Percentiles rank a stretch among this genome's conserved stretches.
Evolutionary conservation across 2,888 invertebrate species (phyloP).

Genomic region (Augochlorella aurata): DNA sequence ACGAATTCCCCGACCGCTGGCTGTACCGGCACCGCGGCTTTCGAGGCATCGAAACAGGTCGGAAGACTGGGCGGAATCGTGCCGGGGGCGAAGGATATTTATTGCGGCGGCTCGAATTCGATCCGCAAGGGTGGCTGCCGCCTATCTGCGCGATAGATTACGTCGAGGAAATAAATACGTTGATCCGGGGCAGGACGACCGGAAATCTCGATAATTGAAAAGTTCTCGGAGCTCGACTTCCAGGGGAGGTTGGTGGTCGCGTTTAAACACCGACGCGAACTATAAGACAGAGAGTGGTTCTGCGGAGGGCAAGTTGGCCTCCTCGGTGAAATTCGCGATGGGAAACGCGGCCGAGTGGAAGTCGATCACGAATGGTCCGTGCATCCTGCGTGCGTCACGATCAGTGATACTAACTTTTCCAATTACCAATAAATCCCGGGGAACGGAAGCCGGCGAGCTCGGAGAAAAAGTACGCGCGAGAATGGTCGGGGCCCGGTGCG

Average conservation of each 20-base stretch:
- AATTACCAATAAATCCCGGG: conserved; percentile 39
- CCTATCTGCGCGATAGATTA: not conserved
- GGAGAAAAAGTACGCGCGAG: conserved; percentile 25
- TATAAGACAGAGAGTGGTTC: not conserved
- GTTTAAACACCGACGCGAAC: conserved; percentile 24
- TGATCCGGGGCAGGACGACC: not conserved
- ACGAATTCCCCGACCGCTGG: not conserved
- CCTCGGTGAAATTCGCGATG: not conserved
- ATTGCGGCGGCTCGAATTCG: not conserved
- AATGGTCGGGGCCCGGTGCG: not conserved
- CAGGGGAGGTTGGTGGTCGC: not conserved
- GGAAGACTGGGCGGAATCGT: not conserved
- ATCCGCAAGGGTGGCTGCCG: not conserved
- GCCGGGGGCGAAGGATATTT: not conserved
- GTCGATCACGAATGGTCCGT: conserved; percentile 4
- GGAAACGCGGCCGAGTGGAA: not conserved
- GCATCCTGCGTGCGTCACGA: conserved; percentile 34
- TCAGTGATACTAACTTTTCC: conserved; percentile 43
- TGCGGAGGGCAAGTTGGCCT: not conserved
- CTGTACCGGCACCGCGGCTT: not conserved
- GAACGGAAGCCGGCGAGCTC: conserved; percentile 31
- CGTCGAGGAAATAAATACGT: conserved; percentile 28
- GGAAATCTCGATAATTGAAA: conserved; percentile 36
- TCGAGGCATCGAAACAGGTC: no score
- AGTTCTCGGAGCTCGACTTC: conserved; percentile 14